phyloP scores from a whole-genome alignment of 2,113 vertebrate species.

The Nycticebus coucang region DNA sequence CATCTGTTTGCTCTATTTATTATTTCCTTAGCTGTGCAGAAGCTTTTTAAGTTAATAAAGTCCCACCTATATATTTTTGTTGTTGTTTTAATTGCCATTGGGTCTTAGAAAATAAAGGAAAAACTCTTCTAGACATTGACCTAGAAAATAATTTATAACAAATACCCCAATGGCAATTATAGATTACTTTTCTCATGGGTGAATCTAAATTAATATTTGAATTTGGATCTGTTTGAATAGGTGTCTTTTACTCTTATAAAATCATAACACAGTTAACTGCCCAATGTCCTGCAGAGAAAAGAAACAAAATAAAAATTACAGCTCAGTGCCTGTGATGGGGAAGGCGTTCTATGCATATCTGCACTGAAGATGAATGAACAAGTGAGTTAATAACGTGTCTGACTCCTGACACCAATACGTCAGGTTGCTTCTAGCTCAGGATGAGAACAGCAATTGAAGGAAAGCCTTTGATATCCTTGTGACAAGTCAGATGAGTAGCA shows the following conservation, averaged over 20 bases:
- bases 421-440: background rate
- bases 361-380: conserved; percentile 29
- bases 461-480: background rate
- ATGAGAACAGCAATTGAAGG: background rate
- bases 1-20: no score
- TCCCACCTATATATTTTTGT: no score
- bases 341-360: background rate
- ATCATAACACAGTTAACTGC: background rate
- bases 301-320: background rate
- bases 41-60: no score
- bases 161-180: background rate
- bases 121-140: no score
- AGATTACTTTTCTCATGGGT: background rate
- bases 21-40: no score
- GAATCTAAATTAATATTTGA: background rate
- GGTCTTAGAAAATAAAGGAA: no score
- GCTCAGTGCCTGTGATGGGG: background rate
- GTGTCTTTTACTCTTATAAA: background rate
- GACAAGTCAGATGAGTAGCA: background rate
- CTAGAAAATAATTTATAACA: no score
- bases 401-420: background rate
- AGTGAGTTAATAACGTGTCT: background rate
- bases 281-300: background rate
- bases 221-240: background rate
- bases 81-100: no score